A percentile compares a stretch with the other conserved stretches of the same genome.
phyloP scores from a whole-genome alignment of 2,113 vertebrate species.

The Hydropotes inermis region DNA sequence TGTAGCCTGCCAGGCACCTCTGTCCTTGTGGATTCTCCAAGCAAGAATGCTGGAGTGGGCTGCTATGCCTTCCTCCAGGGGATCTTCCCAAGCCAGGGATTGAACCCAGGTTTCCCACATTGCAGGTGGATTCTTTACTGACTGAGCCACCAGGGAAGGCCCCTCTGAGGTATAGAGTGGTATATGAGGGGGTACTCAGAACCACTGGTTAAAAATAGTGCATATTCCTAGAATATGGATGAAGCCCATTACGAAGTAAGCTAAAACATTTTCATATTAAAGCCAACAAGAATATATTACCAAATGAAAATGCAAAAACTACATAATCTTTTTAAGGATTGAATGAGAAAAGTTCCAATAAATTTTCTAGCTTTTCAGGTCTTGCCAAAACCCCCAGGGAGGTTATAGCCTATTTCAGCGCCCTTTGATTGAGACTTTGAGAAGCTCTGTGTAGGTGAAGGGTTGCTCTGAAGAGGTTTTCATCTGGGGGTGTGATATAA shows the following conservation, averaged over 20 bases:
- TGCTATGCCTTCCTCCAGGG: too few species aligned
- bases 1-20: too few species aligned
- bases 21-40: too few species aligned
- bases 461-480: background rate
- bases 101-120: too few species aligned
- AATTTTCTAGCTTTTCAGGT: background rate
- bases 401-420: background rate
- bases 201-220: background rate
- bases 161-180: too few species aligned
- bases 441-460: background rate
- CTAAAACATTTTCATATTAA: background rate
- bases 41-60: too few species aligned
- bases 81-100: too few species aligned
- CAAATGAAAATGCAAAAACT: background rate
- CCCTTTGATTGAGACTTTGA: background rate
- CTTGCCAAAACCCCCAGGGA: background rate
- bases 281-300: background rate
- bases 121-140: too few species aligned
- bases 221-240: background rate
- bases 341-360: background rate
- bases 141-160: too few species aligned
- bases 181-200: background rate
- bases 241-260: background rate
- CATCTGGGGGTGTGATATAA: background rate
- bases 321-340: background rate